A percentile compares a stretch with the other conserved stretches of the same genome.
phyloP scores from a whole-genome alignment of 2,888 invertebrate genomes.

The Pachymerium ferrugineum region DNA sequence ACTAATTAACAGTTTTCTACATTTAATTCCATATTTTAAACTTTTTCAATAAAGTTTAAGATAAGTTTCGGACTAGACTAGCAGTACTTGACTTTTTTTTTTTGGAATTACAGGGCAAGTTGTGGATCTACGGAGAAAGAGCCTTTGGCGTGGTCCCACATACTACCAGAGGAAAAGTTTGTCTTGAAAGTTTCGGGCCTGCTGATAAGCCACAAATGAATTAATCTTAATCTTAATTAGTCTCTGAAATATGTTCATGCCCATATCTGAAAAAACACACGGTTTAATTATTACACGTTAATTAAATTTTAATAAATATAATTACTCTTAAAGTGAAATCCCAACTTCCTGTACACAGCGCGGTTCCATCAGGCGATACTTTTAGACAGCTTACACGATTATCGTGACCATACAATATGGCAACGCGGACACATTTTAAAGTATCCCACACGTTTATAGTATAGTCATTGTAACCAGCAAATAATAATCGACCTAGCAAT shows the following conservation, averaged over 20 bases:
- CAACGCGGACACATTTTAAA: slow-evolving; percentile 82
- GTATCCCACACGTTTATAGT: slow-evolving; percentile 99
- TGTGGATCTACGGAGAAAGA: neutral
- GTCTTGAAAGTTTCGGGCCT: neutral
- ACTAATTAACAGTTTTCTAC: too few relatives aligned
- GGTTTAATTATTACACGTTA: neutral
- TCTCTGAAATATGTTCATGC: slow-evolving; percentile 20
- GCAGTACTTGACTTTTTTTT: neutral
- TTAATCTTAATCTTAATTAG: neutral
- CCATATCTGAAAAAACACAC: slow-evolving; percentile 30
- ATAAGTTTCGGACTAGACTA: too few relatives aligned
- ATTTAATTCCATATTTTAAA: too few relatives aligned
- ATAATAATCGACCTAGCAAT: slow-evolving; percentile 72
- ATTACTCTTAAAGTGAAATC: slow-evolving; percentile 79
- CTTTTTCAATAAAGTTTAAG: too few relatives aligned
- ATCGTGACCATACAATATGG: slow-evolving; percentile 90
- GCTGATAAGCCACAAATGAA: too few relatives aligned
- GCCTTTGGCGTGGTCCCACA: neutral
- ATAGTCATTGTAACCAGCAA: slow-evolving; percentile 98
- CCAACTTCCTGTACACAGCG: slow-evolving; percentile 96
- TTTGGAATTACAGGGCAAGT: neutral
- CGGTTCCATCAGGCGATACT: slow-evolving; percentile 95
- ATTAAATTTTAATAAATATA: slow-evolving; percentile 29
- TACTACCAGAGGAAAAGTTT: neutral
- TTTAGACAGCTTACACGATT: slow-evolving; percentile 87